A percentile compares a stretch with the other conserved stretches of the same genome.
Conservation (phyloP, 1,140 invertebrate genomes). For the Gryllus bimaculatus region DNA sequence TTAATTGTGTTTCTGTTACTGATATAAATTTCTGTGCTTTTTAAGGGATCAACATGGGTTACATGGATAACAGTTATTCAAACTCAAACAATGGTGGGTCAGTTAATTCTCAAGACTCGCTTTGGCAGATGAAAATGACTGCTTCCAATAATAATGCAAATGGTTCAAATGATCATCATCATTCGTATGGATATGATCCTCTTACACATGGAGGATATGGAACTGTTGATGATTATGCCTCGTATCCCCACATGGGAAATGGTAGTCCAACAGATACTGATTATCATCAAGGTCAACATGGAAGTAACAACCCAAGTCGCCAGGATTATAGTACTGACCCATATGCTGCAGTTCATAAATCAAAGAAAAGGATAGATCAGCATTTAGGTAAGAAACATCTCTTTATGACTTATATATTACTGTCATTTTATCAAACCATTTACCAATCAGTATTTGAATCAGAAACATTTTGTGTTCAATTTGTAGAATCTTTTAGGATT, state of each 20-base stretch:
- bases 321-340: constrained; percentile 79
- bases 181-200: constrained; percentile 58
- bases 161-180: constrained; percentile 35
- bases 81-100: constrained; percentile 87
- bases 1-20: no score
- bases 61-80: constrained; percentile 83
- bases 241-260: constrained; percentile 60
- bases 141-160: constrained; percentile 42
- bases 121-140: constrained; percentile 87
- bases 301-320: constrained; percentile 63
- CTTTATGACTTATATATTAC: no score
- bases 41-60: constrained; percentile 73
- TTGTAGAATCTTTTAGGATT: no score
- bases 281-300: constrained; percentile 31
- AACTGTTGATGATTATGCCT: constrained; percentile 73
- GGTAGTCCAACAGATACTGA: constrained; percentile 48
- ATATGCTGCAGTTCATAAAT: constrained; percentile 76
- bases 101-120: constrained; percentile 87
- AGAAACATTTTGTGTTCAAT: no score
- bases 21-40: constrained; percentile 7
- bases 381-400: constrained; percentile 56
- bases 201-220: constrained; percentile 70
- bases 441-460: no score
- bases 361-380: constrained; percentile 69
- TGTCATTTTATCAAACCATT: no score